These are phyloP conservation scores for Chionoecetes opilio DNA, from an alignment of 1,140 invertebrate genomes.

Conservation along the genomic window DNA sequence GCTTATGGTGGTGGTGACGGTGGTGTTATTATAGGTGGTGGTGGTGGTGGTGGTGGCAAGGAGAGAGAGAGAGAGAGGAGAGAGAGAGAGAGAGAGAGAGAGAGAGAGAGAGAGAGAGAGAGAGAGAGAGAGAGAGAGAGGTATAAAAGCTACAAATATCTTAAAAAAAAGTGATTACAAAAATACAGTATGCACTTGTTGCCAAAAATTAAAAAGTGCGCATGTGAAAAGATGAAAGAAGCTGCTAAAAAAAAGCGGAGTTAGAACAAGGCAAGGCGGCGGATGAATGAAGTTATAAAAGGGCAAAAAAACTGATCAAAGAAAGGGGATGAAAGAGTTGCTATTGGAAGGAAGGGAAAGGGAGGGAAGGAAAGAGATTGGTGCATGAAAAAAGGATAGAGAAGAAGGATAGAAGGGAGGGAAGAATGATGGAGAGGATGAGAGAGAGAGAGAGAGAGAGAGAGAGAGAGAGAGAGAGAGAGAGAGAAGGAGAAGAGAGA, in stretches of 20 bases:
- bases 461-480: neutral
- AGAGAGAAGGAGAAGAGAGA: neutral
- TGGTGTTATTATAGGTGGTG: neutral
- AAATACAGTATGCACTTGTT: too few relatives aligned
- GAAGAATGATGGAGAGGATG: neutral
- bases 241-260: neutral
- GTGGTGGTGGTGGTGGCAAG: neutral
- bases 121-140: neutral
- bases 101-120: neutral
- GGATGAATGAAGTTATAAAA: neutral
- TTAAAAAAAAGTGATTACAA: too few relatives aligned
- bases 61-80: neutral
- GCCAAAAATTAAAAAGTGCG: too few relatives aligned
- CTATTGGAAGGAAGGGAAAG: neutral
- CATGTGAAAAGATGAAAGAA: neutral
- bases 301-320: neutral
- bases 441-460: neutral
- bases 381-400: too few relatives aligned
- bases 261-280: neutral
- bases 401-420: neutral
- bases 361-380: neutral
- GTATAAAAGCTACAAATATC: too few relatives aligned
- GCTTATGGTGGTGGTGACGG: slow-evolving; percentile 24
- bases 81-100: slow-evolving; percentile 15
- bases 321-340: neutral